Base-by-base conservation (phyloP, 1,140 invertebrate species). In the Saccostrea glomerata region DNA sequence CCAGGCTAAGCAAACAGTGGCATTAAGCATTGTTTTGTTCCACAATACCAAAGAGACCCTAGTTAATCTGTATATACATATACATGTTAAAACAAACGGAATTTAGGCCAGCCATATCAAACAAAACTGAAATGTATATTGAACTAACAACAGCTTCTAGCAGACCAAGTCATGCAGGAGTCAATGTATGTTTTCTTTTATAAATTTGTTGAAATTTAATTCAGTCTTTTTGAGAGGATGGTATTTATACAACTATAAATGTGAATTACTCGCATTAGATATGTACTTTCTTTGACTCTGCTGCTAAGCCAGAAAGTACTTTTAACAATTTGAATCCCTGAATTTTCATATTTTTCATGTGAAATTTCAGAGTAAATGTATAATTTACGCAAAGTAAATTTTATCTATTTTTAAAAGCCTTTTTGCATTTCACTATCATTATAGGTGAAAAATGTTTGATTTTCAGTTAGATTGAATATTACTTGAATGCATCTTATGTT, bases 1-100 rank as follows among this genome's bases (percentile, higher is more conserved):
- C 70, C 70, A 77, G 70, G 70, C 70, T 77, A 77, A 77, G 70
- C 70, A 77, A 77, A 77, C 70, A 77, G 25, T 15, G 70, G 70
- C 70, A 77, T 77, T 77, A 77, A 77, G 70, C 70, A 77, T 77
- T 77, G 70, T 77, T 77, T 77, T 77, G 70, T 77, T 77, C 70
- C 70, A 77, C 70, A 77, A 77, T 77, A 36, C 12, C 70, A 36
- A 6, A 77, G 70, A 77, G 70, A 77, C 70, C 70, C 30, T 77
- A 77, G 25, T 77, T 77, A 77, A 77, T 77, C 70, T 77, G 25
- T 77, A 77, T 77, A 77, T 77, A 77, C 70, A 77, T 77, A 77
- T 77, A 77, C 70, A 77, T 77, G 70, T 77, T 77, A 77, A 77
- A 77, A 77, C 70, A 77, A 77, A 77, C 25, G 70, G 70, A 30